A percentile compares a stretch with the other conserved stretches of the same genome.
Conservation (phyloP, 2,797 vertebrate genomes). For the Dicrostonyx torquatus region DNA sequence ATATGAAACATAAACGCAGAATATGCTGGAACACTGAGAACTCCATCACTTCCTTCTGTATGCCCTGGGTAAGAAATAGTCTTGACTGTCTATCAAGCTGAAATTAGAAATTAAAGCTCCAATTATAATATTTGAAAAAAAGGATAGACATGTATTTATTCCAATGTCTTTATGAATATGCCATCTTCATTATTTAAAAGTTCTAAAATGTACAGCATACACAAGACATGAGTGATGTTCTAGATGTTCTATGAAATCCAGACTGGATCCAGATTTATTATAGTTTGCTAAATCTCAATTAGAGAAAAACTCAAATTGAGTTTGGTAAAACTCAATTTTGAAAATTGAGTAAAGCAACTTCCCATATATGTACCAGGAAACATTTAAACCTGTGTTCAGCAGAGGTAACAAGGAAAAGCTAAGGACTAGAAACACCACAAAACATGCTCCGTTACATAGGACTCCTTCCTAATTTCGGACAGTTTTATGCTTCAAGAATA, state of each 20-base stretch:
- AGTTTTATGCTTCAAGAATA: conserved; percentile 60
- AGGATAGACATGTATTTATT: not conserved
- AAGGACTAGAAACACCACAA: conserved; percentile 71
- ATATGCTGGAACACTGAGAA: not conserved
- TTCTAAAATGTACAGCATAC: conserved; percentile 29
- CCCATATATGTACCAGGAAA: not conserved
- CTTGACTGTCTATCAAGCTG: not conserved
- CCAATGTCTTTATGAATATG: conserved; percentile 12
- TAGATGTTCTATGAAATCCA: conserved; percentile 78
- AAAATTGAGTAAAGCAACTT: conserved; percentile 78
- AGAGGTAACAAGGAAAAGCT: not conserved
- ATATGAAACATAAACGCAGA: not conserved
- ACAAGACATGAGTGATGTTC: conserved; percentile 57
- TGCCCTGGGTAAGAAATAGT: not conserved
- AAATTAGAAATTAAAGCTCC: not conserved
- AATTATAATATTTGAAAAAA: conserved; percentile 15
- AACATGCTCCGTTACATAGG: conserved; percentile 68
- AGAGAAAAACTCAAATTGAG: not conserved
- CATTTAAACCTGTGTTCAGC: not conserved
- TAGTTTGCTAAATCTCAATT: conserved; percentile 56
- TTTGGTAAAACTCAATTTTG: conserved; percentile 65
- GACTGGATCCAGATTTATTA: conserved; percentile 78
- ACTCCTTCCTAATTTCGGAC: conserved; percentile 78
- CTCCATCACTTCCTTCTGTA: not conserved
- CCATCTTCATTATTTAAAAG: conserved; percentile 30